Evolutionary conservation across 2,888 invertebrate genomes (phyloP).

Genomic region (Xanthia togata): DNA sequence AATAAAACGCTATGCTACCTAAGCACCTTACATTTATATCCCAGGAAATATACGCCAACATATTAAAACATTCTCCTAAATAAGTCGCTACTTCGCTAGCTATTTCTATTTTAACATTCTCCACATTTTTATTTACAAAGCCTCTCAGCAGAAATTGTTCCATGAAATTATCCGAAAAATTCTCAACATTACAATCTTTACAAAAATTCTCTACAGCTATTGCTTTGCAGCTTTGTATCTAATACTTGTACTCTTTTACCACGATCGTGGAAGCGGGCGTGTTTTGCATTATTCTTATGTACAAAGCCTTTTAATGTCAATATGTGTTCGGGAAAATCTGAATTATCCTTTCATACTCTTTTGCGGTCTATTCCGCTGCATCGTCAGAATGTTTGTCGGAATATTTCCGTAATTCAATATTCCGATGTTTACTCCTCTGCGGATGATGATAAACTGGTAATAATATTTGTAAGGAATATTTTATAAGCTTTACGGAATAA

Average conservation of each 20-base stretch:
- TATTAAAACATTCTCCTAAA: constrained; percentile 53
- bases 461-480: constrained; percentile 27
- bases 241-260: constrained; percentile 47
- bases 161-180: constrained; percentile 54
- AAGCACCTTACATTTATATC: constrained; percentile 35
- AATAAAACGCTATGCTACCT: constrained; percentile 15
- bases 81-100: constrained; percentile 39
- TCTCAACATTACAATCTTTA: constrained; percentile 39
- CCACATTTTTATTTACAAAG: constrained; percentile 41
- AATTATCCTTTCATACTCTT: constrained; percentile 62
- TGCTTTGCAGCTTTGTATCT: constrained; percentile 45
- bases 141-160: constrained; percentile 37
- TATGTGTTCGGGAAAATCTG: constrained; percentile 61
- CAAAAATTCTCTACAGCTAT: constrained; percentile 51
- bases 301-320: constrained; percentile 67
- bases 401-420: constrained; percentile 46
- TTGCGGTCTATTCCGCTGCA: constrained; percentile 52
- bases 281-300: constrained; percentile 63
- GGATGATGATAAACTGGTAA: constrained; percentile 26
- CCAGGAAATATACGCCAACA: constrained; percentile 39
- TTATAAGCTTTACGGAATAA: constrained; percentile 21
- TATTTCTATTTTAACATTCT: constrained; percentile 52
- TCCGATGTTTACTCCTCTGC: constrained; percentile 34
- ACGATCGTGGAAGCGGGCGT: constrained; percentile 48
- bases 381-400: constrained; percentile 48